Evolutionary conservation across 1,140 invertebrate species (phyloP).

Genomic region (Drosophila nigrodunni): DNA sequence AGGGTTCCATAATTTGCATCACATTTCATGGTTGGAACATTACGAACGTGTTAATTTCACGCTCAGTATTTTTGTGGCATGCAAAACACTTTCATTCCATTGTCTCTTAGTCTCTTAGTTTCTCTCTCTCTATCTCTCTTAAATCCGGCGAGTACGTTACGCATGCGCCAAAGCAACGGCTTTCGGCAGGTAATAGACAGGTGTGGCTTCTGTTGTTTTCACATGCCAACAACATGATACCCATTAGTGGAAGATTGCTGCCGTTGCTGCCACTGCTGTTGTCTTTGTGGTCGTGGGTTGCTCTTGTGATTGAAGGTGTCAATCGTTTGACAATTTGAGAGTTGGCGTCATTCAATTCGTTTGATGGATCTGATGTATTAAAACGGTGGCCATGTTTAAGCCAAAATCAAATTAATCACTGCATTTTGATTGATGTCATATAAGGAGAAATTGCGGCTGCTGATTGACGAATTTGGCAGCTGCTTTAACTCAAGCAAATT

Average conservation of each 20-base stretch:
- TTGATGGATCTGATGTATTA: constrained; percentile 8
- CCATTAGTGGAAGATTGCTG: constrained; percentile 12
- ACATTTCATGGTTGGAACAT: constrained; percentile 41
- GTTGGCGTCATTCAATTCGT: constrained; percentile 31
- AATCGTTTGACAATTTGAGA: constrained; percentile 39
- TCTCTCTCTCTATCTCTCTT: not conserved
- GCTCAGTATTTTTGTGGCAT: constrained; percentile 48
- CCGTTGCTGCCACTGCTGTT: constrained; percentile 27
- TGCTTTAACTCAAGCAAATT: constrained; percentile 34
- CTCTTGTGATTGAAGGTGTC: constrained; percentile 49
- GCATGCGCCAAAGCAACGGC: constrained; percentile 55
- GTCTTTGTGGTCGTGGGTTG: constrained; percentile 24
- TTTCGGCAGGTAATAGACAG: constrained; percentile 17
- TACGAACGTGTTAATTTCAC: constrained; percentile 69
- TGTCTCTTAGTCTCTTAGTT: constrained; percentile 11
- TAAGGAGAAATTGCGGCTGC: constrained; percentile 20
- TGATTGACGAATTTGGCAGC: constrained; percentile 29
- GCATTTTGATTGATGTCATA: constrained; percentile 18
- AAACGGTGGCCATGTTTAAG: constrained; percentile 21
- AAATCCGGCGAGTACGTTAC: constrained; percentile 23
- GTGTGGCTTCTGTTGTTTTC: constrained; percentile 47
- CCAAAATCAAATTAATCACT: constrained; percentile 44
- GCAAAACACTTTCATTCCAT: constrained; percentile 73
- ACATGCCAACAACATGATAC: constrained; percentile 59
- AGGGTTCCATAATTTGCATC: constrained; percentile 40